Conservation (phyloP, 2,888 invertebrate species). For the Euphydryas editha region DNA sequence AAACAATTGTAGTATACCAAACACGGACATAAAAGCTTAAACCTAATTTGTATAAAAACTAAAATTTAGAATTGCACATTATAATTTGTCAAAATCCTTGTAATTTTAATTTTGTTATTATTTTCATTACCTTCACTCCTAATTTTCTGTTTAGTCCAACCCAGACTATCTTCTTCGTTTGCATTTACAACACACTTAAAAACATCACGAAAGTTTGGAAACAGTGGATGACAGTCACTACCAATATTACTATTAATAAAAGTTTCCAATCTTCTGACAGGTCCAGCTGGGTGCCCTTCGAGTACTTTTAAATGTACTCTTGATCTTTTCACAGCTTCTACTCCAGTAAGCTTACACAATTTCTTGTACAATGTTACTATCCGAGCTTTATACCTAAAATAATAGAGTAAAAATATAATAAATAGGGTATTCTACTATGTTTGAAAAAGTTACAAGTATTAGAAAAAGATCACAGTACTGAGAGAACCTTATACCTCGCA, state of each 20-base stretch:
- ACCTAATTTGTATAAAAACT: too few species aligned
- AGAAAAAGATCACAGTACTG: constrained; percentile 58
- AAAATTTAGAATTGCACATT: too few species aligned
- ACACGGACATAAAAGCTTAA: too few species aligned
- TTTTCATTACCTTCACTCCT: constrained; percentile 68
- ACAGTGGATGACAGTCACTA: constrained; percentile 54
- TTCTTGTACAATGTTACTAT: too few species aligned
- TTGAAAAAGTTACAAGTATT: too few species aligned
- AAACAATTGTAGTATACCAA: too few species aligned
- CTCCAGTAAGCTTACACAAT: constrained; percentile 51
- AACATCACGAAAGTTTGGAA: constrained; percentile 81
- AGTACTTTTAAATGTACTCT: constrained; percentile 54
- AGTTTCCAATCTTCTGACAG: constrained; percentile 59
- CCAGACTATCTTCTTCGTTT: constrained; percentile 50
- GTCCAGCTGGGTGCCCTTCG: constrained; percentile 57
- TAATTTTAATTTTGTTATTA: too few species aligned
- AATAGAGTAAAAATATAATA: too few species aligned
- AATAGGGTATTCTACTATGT: too few species aligned
- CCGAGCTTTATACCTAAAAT: too few species aligned
- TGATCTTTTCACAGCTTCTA: constrained; percentile 50
- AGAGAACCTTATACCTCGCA: too few species aligned
- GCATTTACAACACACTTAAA: constrained; percentile 57
- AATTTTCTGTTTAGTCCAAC: constrained; percentile 52
- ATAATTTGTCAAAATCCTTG: too few species aligned
- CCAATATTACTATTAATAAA: constrained; percentile 60